phyloP scores from a whole-genome alignment of 1,140 invertebrate species.

The Heliothis virescens region DNA sequence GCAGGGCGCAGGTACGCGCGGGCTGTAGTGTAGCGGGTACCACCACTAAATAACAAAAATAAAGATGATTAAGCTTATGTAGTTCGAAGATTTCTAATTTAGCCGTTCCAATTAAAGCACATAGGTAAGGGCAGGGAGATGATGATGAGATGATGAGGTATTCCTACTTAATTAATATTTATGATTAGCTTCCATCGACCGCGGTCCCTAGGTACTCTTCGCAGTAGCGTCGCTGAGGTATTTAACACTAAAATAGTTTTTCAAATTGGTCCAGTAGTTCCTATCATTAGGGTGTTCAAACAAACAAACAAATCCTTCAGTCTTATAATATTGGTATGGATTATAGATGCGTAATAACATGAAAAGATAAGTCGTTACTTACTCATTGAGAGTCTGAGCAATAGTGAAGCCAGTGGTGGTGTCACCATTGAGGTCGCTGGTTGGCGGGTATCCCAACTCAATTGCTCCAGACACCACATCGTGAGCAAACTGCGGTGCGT shows the following conservation, averaged over 20 bases:
- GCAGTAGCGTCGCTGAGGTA: no score
- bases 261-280: conserved; percentile 32
- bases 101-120: no score
- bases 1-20: conserved; percentile 95
- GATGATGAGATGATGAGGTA: no score
- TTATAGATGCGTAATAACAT: no score
- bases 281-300: no score
- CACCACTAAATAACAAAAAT: conserved; percentile 83
- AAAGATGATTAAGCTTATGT: background rate
- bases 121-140: no score
- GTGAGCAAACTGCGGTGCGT: conserved; percentile 79
- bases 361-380: conserved; percentile 47
- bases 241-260: background rate
- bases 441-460: conserved; percentile 80
- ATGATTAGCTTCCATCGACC: no score
- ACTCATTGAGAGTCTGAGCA: conserved; percentile 92
- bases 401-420: conserved; percentile 95
- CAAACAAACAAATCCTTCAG: no score
- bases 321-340: no score
- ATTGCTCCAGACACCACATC: conserved; percentile 80
- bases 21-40: conserved; percentile 88
- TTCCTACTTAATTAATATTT: no score
- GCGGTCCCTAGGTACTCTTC: no score
- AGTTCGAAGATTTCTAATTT: no score
- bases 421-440: conserved; percentile 95